A percentile compares a stretch with the other conserved stretches of the same genome.
Evolutionary conservation across 1,140 invertebrate genomes (phyloP).

Genomic region (Metaphire vulgaris): DNA sequence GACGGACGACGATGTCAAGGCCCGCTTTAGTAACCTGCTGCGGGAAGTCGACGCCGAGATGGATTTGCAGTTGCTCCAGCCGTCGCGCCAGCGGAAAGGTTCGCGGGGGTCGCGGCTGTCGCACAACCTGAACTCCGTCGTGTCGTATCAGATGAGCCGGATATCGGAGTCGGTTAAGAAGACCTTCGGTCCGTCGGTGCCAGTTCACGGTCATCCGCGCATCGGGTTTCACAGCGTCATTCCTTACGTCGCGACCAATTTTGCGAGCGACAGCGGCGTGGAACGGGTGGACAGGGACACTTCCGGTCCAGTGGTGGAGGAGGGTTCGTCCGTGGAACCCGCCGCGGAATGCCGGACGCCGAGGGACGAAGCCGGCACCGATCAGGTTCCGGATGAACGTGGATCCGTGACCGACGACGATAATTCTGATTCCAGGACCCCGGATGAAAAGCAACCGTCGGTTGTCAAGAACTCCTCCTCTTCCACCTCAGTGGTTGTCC

Average conservation of each 20-base stretch:
- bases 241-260: not conserved
- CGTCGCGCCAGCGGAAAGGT: no score
- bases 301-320: not conserved
- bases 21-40: not conserved
- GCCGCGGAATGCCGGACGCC: not conserved
- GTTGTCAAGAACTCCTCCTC: not conserved
- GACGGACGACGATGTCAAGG: not conserved
- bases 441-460: conserved; percentile 6
- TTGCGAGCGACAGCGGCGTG: not conserved
- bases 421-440: not conserved
- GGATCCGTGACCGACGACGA: not conserved
- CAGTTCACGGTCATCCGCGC: not conserved
- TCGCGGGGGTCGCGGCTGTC: no score
- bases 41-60: not conserved
- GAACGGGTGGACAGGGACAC: not conserved
- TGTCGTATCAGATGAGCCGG: not conserved
- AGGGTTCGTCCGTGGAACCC: not conserved
- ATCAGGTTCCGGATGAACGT: not conserved
- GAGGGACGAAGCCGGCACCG: not conserved
- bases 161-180: not conserved
- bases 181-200: not conserved
- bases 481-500: not conserved
- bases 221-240: not conserved
- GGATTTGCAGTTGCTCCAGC: not conserved
- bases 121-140: not conserved